Evolutionary conservation across 1,140 invertebrate species (phyloP), one percentile per base, ranked within the genome.

Genomic region (Patella vulgata): DNA sequence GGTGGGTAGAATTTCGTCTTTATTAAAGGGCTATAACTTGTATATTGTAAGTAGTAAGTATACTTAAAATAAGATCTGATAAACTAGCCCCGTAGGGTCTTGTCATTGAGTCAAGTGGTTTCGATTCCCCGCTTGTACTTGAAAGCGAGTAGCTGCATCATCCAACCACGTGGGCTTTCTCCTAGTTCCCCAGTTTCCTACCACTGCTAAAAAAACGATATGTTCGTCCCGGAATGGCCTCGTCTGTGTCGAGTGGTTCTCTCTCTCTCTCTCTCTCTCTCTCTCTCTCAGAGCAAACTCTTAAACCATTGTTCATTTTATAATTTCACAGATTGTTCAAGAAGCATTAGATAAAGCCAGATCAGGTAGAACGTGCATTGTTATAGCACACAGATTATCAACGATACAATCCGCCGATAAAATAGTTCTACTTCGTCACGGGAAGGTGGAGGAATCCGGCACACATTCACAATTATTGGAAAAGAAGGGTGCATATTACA

Each of bases 341-440:
- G 82, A 86, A 68, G 87, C 87, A 5, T 66, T 88, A 14, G 85
- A 88, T 44, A 66, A 68, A 47, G 78, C 78, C 9, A 44, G 68
- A 27, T 27, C 63, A 57, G 85, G 84, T 25, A 74, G 87, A 23
- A 87, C 87, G 28, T 85, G 83, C 17, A 77, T 87, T 31, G 83
- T 84, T 1, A 87, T 87, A 59, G 86, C 86, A 8, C 86, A 87
- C 64, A 71, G 87, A 50, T 71, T 89, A 14, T 88, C 87, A 17
- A 89, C 88, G 0, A 86, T 89, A 21, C 77, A 85, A 65, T 86
- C 86, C 57, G 86, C 87, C 5, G 85, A 88, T 73, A 80, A 81
- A 55, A 89, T 89, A 44, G 85, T 85, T 17, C 86, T 88, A 1
- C 66, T 88, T 9, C 77, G 84, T 39, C 69, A 84, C 19, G 87